Evolutionary conservation across 2,888 invertebrate genomes (phyloP).

Genomic region (Tenthredo notha): DNA sequence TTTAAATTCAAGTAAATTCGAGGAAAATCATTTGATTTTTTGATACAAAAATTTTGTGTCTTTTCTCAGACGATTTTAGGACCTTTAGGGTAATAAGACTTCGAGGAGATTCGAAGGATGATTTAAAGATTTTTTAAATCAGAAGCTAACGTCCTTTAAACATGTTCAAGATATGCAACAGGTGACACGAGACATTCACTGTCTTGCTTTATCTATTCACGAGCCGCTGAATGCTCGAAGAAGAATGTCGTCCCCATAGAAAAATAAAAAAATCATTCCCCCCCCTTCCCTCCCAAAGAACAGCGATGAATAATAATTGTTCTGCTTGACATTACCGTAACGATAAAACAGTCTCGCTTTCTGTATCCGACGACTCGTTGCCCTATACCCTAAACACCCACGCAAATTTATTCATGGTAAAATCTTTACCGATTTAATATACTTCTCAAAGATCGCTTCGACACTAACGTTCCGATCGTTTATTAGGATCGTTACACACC

Average conservation of each 20-base stretch:
- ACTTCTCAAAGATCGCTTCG: background rate
- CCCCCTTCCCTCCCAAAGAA: background rate
- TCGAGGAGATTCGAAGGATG: too few species aligned
- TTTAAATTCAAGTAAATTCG: too few species aligned
- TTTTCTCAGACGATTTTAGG: too few species aligned
- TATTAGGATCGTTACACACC: background rate
- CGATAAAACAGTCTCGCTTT: background rate
- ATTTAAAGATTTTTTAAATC: too few species aligned
- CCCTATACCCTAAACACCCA: background rate
- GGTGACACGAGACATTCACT: background rate
- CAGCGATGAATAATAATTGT: background rate
- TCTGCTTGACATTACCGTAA: background rate
- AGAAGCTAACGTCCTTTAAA: background rate
- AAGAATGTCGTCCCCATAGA: background rate
- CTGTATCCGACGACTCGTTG: background rate
- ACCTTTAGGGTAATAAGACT: too few species aligned
- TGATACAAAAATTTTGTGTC: too few species aligned
- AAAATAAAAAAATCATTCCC: background rate
- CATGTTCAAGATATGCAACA: background rate
- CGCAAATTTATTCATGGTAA: background rate
- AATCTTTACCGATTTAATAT: background rate
- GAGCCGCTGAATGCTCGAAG: background rate
- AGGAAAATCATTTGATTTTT: too few species aligned
- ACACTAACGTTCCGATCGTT: background rate
- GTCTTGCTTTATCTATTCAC: background rate